Base-by-base conservation (phyloP, 2,797 vertebrate species). In the Caiman crocodilus region DNA sequence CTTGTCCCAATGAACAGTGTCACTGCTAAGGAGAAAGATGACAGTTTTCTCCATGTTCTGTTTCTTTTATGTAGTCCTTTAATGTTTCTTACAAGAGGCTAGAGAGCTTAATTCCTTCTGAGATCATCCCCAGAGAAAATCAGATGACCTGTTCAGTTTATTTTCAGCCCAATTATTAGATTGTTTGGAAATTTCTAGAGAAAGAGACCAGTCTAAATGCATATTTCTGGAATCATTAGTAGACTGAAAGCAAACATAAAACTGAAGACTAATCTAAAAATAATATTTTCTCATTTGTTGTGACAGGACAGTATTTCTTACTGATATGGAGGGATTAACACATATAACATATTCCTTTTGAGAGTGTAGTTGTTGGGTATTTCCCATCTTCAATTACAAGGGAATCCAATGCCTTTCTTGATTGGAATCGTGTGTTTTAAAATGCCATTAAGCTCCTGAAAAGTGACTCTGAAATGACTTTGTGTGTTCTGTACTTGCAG, bases 61-160 rank as follows among this genome's bases (percentile, higher is more conserved):
- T 5, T 28, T 35, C 82, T 92, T 89, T 92, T 87, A 75, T 79
- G n/a, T 73, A 26, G 64, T 83, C 3, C 77, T 5, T 79, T 82
- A 55, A 26, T 2, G 5, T 25, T 87, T 85, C 85, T 6, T 6
- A 81, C 56, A 56, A 86, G 61, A 82, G 84, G 83, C 71, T 63
- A n/a, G 56, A 50, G 30, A 63, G 5, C 25, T n/a, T 63, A 26
- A 50, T 78, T 78, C 59, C 26, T 8, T 63, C 16, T 50, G 75
- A 32, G 85, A 77, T 55, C 63, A 85, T 81, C 86, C 86, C 92
- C 56, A 84, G 67, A 81, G 50, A 79, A 93, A 50, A 76, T 35
- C 81, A 6, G 26, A 26, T 88, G 69, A 56, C 32, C 30, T 88
- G 26, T 13, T 69, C 88, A 82, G 59, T 65, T 16, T 84, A 3